Evolutionary conservation across 2,888 invertebrate species (phyloP).

Genomic region (Diloba caeruleocephala): DNA sequence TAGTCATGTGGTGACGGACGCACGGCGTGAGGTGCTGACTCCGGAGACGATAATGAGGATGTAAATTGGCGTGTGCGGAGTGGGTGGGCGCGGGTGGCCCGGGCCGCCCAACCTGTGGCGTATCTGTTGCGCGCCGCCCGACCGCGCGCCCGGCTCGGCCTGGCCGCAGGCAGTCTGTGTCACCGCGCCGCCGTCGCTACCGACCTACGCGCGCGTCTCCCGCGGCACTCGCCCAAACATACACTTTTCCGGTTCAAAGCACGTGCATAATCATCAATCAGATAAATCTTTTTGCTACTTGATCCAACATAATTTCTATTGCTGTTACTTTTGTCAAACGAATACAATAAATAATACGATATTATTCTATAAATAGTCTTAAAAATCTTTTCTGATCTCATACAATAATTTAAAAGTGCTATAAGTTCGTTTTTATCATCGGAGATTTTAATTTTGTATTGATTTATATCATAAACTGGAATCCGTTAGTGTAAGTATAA

Average conservation of each 20-base stretch:
- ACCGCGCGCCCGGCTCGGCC: conserved; percentile 62
- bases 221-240: conserved; percentile 51
- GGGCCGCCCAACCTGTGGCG: conserved; percentile 87
- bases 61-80: conserved; percentile 78
- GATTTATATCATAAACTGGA: conserved; percentile 25
- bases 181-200: conserved; percentile 55
- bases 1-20: conserved; percentile 53
- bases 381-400: conserved; percentile 16
- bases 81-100: conserved; percentile 68
- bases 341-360: not conserved
- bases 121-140: conserved; percentile 86
- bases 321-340: conserved; percentile 1
- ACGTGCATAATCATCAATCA: conserved; percentile 64
- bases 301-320: conserved; percentile 7
- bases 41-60: conserved; percentile 81
- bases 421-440: conserved; percentile 32
- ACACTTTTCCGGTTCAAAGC: conserved; percentile 73
- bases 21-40: conserved; percentile 67
- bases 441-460: conserved; percentile 13
- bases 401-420: conserved; percentile 28
- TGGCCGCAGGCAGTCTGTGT: conserved; percentile 60
- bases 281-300: conserved; percentile 53
- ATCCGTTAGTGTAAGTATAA: conserved; percentile 43
- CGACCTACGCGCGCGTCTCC: conserved; percentile 44
- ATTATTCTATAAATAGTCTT: conserved; percentile 15